Evolutionary conservation across 2,888 invertebrate genomes (phyloP), one percentile per base, ranked within the genome.

Genomic region (Arctia plantaginis): DNA sequence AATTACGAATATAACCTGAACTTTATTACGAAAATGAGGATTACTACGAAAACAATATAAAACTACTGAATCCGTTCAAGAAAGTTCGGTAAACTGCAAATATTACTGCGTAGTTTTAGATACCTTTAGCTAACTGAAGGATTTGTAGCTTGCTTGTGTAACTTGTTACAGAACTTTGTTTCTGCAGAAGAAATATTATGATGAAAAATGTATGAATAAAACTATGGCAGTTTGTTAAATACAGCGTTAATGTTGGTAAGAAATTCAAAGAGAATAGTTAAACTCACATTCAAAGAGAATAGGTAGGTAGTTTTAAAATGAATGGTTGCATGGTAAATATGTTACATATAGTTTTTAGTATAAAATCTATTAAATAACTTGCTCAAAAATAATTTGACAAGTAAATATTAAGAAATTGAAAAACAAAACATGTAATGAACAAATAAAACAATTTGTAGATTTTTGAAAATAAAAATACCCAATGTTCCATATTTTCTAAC

Each of bases 71-170:
- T 59, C 59, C 27, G 35, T 65, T 18, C 18, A 23, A 65, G 65
- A 35, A 59, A 59, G 69, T 83, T 83, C 73, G 74, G 64, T 70
- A 75, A 64, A 73, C 30, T 74, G 39, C 47, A 79, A 51, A 64
- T 78, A 74, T 77, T 67, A 73, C 66, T 55, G 47, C n/a, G 62
- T 75, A 71, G 64, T 41, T 64, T 64, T 73, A 65, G 68, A 69
- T 69, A 68, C 69, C 74, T 72, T 74, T 73, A 74, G 64, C 20
- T 73, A 73, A 65, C 64, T 70, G 47, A 66, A 76, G 71, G 72
- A 77, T 74, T 76, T 71, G 76, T 74, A 59, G 30, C 73, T 73
- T 74, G 72, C 77, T 82, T 74, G 79, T 66, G 64, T 71, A 76
- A 81, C 75, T 73, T 72, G 72, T 66, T 73, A 67, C 20, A 23